These are phyloP conservation scores for Bombus waltoni DNA, from an alignment of 1,140 invertebrate species.

Conservation along the genomic window DNA sequence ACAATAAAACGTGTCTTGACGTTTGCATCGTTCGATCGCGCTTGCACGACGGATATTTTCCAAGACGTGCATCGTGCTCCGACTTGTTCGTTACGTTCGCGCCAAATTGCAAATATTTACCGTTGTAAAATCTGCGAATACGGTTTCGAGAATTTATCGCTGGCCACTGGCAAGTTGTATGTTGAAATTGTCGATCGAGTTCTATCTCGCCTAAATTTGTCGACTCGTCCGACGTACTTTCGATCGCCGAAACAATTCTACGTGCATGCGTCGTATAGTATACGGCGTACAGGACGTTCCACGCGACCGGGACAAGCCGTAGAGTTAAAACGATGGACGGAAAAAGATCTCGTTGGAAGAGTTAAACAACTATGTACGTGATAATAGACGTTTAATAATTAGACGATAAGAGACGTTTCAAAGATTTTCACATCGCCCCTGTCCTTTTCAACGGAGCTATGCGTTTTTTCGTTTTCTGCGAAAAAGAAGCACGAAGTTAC, in stretches of 20 bases:
- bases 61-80: not conserved
- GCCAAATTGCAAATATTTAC: not conserved
- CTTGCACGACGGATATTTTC: slow-evolving; percentile 27
- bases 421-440: too few relatives aligned
- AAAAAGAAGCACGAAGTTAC: too few relatives aligned
- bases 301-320: too few relatives aligned
- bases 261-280: not conserved
- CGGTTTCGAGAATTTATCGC: not conserved
- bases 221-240: not conserved
- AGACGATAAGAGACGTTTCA: too few relatives aligned
- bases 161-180: not conserved
- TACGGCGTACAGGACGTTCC: too few relatives aligned
- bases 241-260: not conserved
- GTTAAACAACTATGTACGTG: rapidly evolving
- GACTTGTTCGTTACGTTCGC: slow-evolving; percentile 4
- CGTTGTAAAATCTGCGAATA: not conserved
- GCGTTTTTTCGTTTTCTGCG: too few relatives aligned
- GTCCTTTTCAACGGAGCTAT: too few relatives aligned
- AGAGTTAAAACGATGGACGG: too few relatives aligned
- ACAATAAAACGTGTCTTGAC: slow-evolving; percentile 53
- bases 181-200: not conserved
- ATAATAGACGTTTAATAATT: too few relatives aligned
- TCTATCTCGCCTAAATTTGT: not conserved
- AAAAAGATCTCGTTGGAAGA: too few relatives aligned
- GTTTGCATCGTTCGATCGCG: slow-evolving; percentile 35